These are phyloP conservation scores for Nixonia krombeini DNA, from an alignment of 1,140 invertebrate genomes.

Conservation along the genomic window DNA sequence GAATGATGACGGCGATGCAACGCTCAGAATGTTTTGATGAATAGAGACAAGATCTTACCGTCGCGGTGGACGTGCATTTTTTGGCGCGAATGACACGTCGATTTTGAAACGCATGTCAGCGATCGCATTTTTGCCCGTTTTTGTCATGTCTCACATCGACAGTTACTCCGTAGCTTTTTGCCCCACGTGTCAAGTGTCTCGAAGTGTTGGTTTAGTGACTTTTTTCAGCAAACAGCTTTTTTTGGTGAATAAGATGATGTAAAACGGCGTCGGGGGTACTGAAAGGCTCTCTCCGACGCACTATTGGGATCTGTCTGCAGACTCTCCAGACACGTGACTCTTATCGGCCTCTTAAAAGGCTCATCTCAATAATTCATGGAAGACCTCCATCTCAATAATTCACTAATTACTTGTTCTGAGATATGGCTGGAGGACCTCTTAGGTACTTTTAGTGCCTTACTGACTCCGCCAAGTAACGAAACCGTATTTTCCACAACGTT, in stretches of 20 bases:
- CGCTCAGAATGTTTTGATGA: conserved; percentile 6
- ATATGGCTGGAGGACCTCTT: conserved; percentile 4
- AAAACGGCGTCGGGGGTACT: conserved; percentile 5
- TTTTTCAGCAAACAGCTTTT: conserved; percentile 10
- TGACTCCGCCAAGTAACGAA: not conserved
- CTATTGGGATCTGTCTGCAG: conserved; percentile 16
- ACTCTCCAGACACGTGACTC: conserved; percentile 23
- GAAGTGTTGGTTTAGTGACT: not conserved
- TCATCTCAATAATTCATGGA: conserved; percentile 16
- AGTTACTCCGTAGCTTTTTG: no score
- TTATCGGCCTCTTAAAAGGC: conserved; percentile 31
- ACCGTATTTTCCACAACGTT: no score
- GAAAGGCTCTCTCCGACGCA: conserved; percentile 5
- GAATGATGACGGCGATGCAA: conserved; percentile 29
- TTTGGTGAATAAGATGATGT: conserved; percentile 14
- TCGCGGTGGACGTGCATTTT: no score
- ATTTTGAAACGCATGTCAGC: no score
- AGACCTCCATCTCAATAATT: conserved; percentile 31
- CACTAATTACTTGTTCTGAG: conserved; percentile 11
- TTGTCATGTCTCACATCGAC: no score
- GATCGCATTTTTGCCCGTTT: no score
- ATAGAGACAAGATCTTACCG: conserved; percentile 8
- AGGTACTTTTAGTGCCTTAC: not conserved
- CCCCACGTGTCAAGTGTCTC: not conserved
- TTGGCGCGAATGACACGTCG: no score